Evolutionary conservation across 1,140 invertebrate species (phyloP).

Genomic region (Philopotamus ludificatus): DNA sequence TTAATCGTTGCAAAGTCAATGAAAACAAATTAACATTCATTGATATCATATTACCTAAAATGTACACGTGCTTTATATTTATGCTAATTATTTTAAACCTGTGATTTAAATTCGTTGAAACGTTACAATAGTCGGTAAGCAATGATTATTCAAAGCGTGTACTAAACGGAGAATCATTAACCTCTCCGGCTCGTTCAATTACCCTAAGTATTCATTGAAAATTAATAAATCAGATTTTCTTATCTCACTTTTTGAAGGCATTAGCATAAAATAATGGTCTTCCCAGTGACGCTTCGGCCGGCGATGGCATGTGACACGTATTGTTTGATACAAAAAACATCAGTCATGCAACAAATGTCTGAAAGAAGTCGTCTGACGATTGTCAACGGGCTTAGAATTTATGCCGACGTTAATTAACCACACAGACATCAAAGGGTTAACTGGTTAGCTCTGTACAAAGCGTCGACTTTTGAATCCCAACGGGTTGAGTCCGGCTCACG

Average conservation of each 20-base stretch:
- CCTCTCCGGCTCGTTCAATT: neutral
- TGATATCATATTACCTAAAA: too few species aligned
- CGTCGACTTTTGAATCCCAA: too few species aligned
- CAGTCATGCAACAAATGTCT: neutral
- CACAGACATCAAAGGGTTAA: too few species aligned
- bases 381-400: too few species aligned
- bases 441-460: too few species aligned
- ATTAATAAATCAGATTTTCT: neutral
- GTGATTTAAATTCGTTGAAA: too few species aligned
- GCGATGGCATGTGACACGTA: neutral
- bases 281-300: neutral
- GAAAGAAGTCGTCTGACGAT: neutral
- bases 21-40: too few species aligned
- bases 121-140: too few species aligned
- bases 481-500: neutral
- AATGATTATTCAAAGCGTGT: neutral
- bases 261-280: neutral
- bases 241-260: neutral
- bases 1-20: too few species aligned
- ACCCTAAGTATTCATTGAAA: neutral
- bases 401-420: too few species aligned
- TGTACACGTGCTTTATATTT: too few species aligned
- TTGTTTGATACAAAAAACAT: neutral
- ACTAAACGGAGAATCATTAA: neutral
- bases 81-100: too few species aligned